Base-by-base conservation (phyloP, 2,113 vertebrate species). In the Neotoma lepida region DNA sequence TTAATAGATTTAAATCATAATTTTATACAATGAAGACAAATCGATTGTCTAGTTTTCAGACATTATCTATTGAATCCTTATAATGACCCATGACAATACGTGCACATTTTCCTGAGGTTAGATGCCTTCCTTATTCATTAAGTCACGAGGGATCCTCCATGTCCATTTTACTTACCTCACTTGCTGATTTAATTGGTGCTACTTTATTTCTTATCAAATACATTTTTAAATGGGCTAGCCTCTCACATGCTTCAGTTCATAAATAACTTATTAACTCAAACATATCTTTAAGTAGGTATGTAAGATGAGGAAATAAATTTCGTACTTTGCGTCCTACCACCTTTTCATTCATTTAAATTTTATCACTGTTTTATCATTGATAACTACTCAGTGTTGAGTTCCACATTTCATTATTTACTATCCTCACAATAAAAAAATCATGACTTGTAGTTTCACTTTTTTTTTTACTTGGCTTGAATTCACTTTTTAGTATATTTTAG, bases 101-200 rank as follows among this genome's bases (percentile, higher is more conserved):
- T 44, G 4, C 54, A 8, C 3, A 30, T 17, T 70, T 70, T 76
- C 56, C 35, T 56, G 33, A 24, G 24, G 5, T 56, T 35, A 81
- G 35, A 39, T 39, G 9, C 10, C 35, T 20, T n/a, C 10, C 35
- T 20, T n/a, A 39, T 58, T 26, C 35, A 58, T 81, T 39, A 24
- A 46, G 18, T 3, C 6, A 24, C 2, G 4, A 14, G 54, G 5
- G 28, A 35, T 39, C 35, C 22, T 13, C 33, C 0, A 3, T 30
- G 10, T 77, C 1, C 0, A 44, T 28, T 76, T 74, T 82, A 64
- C 20, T 84, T 6, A 54, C 22, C 6, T 68, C 33, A 28, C 3
- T 33, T 63, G 73, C 17, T 39, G 71, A 49, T 46, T 46, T 85
- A 51, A 70, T 63, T 80, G 61, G 20, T 73, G 28, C 24, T 41